These are phyloP conservation scores for Heliconius nattereri DNA, from an alignment of 1,140 invertebrate species.

Conservation along the genomic window DNA sequence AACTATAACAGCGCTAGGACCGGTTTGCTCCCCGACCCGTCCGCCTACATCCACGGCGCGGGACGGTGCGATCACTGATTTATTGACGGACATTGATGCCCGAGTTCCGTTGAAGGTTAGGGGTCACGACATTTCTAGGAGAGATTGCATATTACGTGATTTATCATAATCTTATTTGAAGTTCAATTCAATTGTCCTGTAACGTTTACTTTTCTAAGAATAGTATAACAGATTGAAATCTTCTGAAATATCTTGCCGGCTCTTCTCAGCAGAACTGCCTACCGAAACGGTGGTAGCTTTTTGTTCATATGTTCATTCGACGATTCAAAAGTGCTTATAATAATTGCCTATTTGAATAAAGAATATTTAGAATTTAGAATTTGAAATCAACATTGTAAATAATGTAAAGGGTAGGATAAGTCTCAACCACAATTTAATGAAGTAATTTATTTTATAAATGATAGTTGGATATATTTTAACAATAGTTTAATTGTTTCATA, in stretches of 20 bases:
- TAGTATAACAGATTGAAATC: not conserved
- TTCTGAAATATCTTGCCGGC: too few species aligned
- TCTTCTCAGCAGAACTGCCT: too few species aligned
- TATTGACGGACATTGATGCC: constrained; percentile 33
- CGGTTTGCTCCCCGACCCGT: constrained; percentile 35
- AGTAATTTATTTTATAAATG: too few species aligned
- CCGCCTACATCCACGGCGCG: constrained; percentile 38
- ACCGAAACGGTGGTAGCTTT: too few species aligned
- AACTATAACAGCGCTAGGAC: constrained; percentile 18
- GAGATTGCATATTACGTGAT: not conserved
- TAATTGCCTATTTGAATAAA: too few species aligned
- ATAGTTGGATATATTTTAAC: too few species aligned
- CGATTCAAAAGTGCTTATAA: too few species aligned
- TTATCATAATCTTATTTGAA: not conserved
- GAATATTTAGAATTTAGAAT: too few species aligned
- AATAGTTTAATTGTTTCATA: not conserved
- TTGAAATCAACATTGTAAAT: too few species aligned
- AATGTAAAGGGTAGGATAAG: too few species aligned
- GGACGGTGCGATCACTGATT: constrained; percentile 29
- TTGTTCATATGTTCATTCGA: too few species aligned
- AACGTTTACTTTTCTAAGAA: not conserved
- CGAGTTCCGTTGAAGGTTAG: constrained; percentile 29
- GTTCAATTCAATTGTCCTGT: not conserved
- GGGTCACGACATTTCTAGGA: constrained; percentile 26
- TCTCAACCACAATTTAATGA: too few species aligned